Percentiles rank a stretch among this genome's conserved stretches.
phyloP scores from a whole-genome alignment of 2,797 vertebrate genomes.

The Gadopsis marmoratus region DNA sequence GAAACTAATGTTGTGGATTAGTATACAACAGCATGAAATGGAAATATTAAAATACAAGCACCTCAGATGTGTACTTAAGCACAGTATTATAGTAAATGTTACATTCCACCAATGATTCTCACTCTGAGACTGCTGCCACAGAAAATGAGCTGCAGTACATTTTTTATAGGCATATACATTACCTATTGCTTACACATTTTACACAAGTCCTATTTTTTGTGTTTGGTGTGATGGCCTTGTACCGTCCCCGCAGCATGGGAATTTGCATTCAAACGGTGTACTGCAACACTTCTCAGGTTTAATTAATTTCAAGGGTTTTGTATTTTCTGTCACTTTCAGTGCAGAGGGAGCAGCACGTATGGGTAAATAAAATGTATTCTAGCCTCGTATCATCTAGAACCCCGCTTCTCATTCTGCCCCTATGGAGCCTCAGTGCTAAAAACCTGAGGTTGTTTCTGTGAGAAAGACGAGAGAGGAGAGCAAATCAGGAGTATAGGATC shows the following conservation, averaged over 20 bases:
- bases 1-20: not conserved
- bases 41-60: not conserved
- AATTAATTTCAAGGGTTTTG: constrained; percentile 6
- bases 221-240: not conserved
- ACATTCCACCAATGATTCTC: not conserved
- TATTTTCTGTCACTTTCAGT: constrained; percentile 22
- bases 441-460: not conserved
- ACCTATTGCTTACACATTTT: not conserved
- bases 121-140: not conserved
- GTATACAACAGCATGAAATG: not conserved
- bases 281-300: constrained; percentile 11
- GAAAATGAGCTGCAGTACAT: not conserved
- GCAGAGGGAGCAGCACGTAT: constrained; percentile 12
- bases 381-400: not conserved
- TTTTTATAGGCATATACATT: not conserved
- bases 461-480: not conserved
- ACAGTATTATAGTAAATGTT: not conserved
- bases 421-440: constrained; percentile 6
- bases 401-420: not conserved
- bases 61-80: not conserved
- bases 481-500: not conserved
- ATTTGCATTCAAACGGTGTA: constrained; percentile 33
- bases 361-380: not conserved
- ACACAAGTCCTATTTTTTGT: not conserved
- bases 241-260: not conserved